Evolutionary conservation across 2,888 invertebrate genomes (phyloP), one percentile per base, ranked within the genome.

Genomic region (Leucophora obtusa): DNA sequence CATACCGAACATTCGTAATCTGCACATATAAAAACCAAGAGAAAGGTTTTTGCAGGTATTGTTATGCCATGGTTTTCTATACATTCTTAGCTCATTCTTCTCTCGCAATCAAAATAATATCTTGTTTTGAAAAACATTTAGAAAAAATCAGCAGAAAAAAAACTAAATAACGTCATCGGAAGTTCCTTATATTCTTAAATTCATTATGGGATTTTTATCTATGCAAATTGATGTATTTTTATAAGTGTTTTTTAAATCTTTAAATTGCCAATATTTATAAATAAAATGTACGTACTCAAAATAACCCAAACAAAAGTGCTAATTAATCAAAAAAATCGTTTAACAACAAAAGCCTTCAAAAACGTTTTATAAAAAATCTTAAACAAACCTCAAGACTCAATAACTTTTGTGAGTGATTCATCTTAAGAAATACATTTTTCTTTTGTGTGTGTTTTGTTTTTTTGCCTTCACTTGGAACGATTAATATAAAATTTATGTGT

Each of bases 401-500:
- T 47, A 47, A 47, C n/a, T 47, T 47, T 60, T 69, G 38, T 38
- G 15, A 43, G 50, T 73, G 18, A 74, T 24, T 59, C 50, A 70
- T 74, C 60, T 50, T 24, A 21, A 35, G 10, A 21, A 7, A 9
- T 62, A 53, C 11, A 14, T 21, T n/a, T 33, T 17, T 33, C 3
- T 50, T 47, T 8, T 35, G 18, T 17, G n/a, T 17, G 17, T 28
- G 4, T 6, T 4, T 28, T 28, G 3, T 6, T 28, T 50, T 50
- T 35, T 50, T 56, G 28, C 58, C 51, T 47, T n/a, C n/a, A 10
- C 38, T 47, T 47, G 43, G 6, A 69, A 21, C 10, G 17, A 65
- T 59, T 21, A 58, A 70, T 38, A 28, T 5, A 60, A 50, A 63
- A 51, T 70, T 76, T 78, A 72, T 78, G 77, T 72, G 77, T 38